Percentiles rank a stretch among this genome's conserved stretches.
These are phyloP conservation scores for Hoplias malabaricus DNA, from an alignment of 2,113 vertebrate genomes.

Conservation along the genomic window DNA sequence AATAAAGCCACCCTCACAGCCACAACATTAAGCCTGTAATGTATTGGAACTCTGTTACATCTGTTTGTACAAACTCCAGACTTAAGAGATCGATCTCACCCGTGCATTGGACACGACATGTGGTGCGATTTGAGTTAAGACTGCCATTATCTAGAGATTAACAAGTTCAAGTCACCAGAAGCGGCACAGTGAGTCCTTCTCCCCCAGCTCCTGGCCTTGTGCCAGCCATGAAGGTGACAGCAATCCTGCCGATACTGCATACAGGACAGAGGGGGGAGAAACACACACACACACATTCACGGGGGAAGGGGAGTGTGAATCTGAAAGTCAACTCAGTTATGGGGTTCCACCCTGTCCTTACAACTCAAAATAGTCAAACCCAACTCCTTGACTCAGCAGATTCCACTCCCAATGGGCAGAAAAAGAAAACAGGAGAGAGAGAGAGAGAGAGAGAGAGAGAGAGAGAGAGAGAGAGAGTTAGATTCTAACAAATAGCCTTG, in stretches of 20 bases:
- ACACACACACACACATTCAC: constrained; percentile 21
- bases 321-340: constrained; percentile 73
- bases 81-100: constrained; percentile 44
- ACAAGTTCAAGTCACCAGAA: constrained; percentile 68
- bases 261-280: constrained; percentile 63
- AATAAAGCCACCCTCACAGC: too few relatives aligned
- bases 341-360: constrained; percentile 74
- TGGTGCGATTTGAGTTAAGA: constrained; percentile 65
- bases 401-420: constrained; percentile 79
- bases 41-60: constrained; percentile 10
- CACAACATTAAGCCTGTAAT: not conserved
- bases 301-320: constrained; percentile 59
- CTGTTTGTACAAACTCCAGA: constrained; percentile 39
- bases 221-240: constrained; percentile 83
- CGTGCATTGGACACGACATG: constrained; percentile 58
- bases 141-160: constrained; percentile 75
- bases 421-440: constrained; percentile 56
- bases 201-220: constrained; percentile 72
- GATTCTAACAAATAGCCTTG: constrained; percentile 79
- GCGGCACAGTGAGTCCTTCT: constrained; percentile 77
- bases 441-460: constrained; percentile 23
- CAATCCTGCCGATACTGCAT: constrained; percentile 82
- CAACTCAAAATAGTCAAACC: constrained; percentile 78
- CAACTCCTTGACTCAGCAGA: constrained; percentile 96
- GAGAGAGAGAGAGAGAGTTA: not conserved